Evolutionary conservation across 2,113 vertebrate species (phyloP).

Genomic region (Laterallus jamaicensis): DNA sequence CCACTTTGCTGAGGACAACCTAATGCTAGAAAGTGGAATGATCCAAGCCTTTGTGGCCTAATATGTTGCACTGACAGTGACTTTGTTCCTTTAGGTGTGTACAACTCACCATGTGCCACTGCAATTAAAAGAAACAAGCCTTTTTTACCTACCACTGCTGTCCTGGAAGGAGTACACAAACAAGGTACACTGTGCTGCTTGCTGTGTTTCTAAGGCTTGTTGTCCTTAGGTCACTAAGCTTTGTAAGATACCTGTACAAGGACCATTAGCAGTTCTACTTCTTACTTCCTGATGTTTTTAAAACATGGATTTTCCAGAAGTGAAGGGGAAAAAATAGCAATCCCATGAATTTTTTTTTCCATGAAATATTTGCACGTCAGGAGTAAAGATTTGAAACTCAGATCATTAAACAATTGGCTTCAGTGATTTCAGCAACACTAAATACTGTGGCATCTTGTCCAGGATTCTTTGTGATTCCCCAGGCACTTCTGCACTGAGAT

Average conservation of each 20-base stretch:
- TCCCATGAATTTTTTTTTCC: fast-evolving
- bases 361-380: not conserved
- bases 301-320: not conserved
- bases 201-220: not conserved
- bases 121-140: not conserved
- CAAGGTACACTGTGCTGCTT: not conserved
- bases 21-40: not conserved
- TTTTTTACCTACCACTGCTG: fast-evolving
- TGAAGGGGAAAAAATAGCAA: fast-evolving
- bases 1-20: not conserved
- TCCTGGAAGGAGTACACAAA: not conserved
- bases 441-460: not conserved
- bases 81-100: not conserved
- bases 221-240: not conserved
- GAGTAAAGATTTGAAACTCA: not conserved
- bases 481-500: not conserved
- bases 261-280: not conserved
- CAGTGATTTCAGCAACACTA: not conserved
- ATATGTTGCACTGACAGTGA: not conserved
- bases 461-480: not conserved
- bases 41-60: not conserved
- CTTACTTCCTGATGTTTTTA: not conserved
- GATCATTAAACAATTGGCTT: not conserved
- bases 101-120: not conserved
- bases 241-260: not conserved